Conservation (phyloP, 2,113 vertebrate species). For the Oreochromis aureus region DNA sequence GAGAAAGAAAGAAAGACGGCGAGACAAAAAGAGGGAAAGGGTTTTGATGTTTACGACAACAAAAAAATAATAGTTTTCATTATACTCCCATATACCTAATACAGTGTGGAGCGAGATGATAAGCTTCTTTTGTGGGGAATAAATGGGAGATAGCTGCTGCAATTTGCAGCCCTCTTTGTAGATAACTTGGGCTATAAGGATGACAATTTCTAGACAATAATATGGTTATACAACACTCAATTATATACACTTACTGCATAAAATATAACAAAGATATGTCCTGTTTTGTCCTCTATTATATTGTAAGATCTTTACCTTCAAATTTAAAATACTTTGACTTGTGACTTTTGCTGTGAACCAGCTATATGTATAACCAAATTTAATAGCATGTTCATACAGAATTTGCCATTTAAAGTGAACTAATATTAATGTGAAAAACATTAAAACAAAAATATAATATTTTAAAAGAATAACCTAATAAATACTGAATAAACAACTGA, state of each 20-base stretch:
- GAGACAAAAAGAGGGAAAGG: neutral
- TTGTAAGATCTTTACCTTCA: neutral
- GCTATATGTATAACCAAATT: neutral
- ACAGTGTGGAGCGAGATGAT: neutral
- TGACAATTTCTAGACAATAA: neutral
- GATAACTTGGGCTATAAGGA: neutral
- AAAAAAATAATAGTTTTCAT: constrained; percentile 12
- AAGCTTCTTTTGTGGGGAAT: neutral
- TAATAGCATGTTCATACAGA: neutral
- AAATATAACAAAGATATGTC: neutral
- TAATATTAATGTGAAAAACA: neutral
- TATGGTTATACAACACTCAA: neutral
- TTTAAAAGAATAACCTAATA: neutral
- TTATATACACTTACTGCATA: neutral
- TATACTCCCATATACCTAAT: neutral
- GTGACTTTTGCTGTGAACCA: neutral
- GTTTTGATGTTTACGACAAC: neutral
- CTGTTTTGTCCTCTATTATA: neutral
- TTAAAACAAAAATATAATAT: neutral
- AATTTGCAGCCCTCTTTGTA: neutral
- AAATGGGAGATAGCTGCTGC: neutral
- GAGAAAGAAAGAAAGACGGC: neutral
- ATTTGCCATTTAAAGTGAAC: neutral
- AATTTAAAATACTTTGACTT: neutral
- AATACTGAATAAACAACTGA: neutral